These are phyloP conservation scores for Rana temporaria DNA, from an alignment of 2,113 vertebrate species.

Conservation along the genomic window DNA sequence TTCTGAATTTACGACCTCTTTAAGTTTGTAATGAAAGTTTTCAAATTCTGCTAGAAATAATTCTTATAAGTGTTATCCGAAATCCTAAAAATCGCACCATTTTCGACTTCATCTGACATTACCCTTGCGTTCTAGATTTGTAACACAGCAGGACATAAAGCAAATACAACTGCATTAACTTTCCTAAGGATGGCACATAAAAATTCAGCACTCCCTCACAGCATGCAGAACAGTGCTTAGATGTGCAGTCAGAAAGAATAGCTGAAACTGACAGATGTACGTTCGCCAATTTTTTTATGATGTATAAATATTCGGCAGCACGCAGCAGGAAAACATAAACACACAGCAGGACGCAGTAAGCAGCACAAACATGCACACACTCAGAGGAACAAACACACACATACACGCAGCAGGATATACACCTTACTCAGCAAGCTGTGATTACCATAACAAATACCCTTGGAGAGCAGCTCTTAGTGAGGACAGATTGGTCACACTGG, in stretches of 20 bases:
- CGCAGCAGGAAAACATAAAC: slow-evolving; percentile 9
- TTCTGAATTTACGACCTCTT: too few species aligned
- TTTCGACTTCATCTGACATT: too few species aligned
- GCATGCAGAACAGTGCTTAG: too few species aligned
- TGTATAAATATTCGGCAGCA: slow-evolving; percentile 18
- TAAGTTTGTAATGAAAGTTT: too few species aligned
- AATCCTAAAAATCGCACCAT: too few species aligned
- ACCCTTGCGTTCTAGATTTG: too few species aligned
- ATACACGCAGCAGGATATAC: slow-evolving; percentile 41
- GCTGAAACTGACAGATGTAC: not conserved
- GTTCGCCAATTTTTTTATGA: slow-evolving; percentile 2
- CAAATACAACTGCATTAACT: not conserved
- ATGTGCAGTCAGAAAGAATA: not conserved
- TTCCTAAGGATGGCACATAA: too few species aligned
- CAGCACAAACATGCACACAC: slow-evolving; percentile 14
- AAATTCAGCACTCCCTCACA: too few species aligned
- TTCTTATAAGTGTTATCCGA: too few species aligned
- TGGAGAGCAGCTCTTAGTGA: slow-evolving; percentile 43
- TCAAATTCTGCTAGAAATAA: too few species aligned
- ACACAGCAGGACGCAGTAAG: slow-evolving; percentile 30
- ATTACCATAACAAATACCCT: slow-evolving; percentile 52
- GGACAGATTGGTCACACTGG: slow-evolving; percentile 57
- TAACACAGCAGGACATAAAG: not conserved
- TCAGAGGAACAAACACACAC: not conserved
- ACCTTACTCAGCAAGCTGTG: slow-evolving; percentile 49